Percentiles rank a stretch among this genome's conserved stretches.
phyloP scores from a whole-genome alignment of 2,888 invertebrate species.

The Mamestra brassicae region DNA sequence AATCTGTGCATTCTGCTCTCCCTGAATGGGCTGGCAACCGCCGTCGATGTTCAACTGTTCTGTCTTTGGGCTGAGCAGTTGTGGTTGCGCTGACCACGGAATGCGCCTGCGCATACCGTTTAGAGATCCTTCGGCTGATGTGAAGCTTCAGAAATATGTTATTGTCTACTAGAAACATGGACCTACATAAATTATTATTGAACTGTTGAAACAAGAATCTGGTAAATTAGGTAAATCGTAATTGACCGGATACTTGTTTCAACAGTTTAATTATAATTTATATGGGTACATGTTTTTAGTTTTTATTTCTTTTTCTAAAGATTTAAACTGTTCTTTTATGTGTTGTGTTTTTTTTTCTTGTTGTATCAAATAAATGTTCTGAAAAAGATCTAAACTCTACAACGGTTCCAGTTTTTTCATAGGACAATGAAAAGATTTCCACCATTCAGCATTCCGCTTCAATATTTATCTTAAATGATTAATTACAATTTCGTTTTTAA shows the following conservation, averaged over 20 bases:
- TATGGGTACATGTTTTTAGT: too few species aligned
- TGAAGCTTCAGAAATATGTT: neutral
- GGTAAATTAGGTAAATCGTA: too few species aligned
- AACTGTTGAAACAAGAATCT: too few species aligned
- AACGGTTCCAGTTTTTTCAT: neutral
- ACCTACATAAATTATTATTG: too few species aligned
- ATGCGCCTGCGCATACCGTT: slow-evolving; percentile 35
- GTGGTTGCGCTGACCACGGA: slow-evolving; percentile 41
- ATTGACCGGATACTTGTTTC: too few species aligned
- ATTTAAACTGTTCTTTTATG: too few species aligned
- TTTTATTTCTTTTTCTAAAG: too few species aligned
- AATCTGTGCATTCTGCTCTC: slow-evolving; percentile 8
- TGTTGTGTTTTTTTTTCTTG: too few species aligned
- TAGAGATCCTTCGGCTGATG: slow-evolving; percentile 14
- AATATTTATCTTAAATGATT: neutral
- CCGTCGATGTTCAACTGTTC: slow-evolving; percentile 24
- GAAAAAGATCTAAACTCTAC: neutral
- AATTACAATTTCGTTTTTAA: neutral
- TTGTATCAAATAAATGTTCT: neutral
- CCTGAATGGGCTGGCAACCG: slow-evolving; percentile 6
- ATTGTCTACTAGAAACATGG: too few species aligned
- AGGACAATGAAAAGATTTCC: neutral
- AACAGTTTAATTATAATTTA: too few species aligned
- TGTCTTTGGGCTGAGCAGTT: slow-evolving; percentile 7
- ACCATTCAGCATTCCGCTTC: neutral